Conservation (phyloP, 2,113 vertebrate genomes). For the Pavo muticus region DNA sequence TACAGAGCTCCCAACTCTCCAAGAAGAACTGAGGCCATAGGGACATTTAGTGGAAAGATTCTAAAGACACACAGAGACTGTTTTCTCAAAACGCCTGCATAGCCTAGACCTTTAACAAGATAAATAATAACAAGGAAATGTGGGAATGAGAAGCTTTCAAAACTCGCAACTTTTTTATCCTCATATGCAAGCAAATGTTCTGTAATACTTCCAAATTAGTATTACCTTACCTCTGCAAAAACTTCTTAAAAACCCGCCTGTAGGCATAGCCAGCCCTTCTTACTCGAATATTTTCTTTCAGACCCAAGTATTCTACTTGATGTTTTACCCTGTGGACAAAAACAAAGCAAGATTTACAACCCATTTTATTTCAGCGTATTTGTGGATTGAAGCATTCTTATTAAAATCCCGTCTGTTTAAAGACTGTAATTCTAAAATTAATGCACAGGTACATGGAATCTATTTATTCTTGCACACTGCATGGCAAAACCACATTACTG, state of each 20-base stretch:
- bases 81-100: not conserved
- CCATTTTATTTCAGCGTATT: not conserved
- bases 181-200: not conserved
- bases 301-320: slow-evolving; percentile 96
- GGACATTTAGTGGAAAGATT: not conserved
- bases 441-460: not conserved
- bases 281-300: slow-evolving; percentile 97
- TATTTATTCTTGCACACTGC: not conserved
- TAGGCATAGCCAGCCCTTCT: slow-evolving; percentile 97
- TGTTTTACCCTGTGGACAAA: slow-evolving; percentile 90
- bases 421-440: not conserved
- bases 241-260: slow-evolving; percentile 93
- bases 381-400: not conserved
- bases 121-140: not conserved
- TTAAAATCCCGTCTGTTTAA: not conserved
- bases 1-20: not conserved
- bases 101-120: not conserved
- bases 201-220: not conserved
- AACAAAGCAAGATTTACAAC: not conserved
- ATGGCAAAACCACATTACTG: not conserved
- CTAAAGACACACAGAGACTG: not conserved
- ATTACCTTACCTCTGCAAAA: slow-evolving; percentile 90
- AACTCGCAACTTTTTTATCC: not conserved
- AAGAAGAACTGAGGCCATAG: not conserved
- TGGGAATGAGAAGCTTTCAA: not conserved